Evolutionary conservation across 1,140 invertebrate species (phyloP).

Genomic region (Campoletis sonorensis): DNA sequence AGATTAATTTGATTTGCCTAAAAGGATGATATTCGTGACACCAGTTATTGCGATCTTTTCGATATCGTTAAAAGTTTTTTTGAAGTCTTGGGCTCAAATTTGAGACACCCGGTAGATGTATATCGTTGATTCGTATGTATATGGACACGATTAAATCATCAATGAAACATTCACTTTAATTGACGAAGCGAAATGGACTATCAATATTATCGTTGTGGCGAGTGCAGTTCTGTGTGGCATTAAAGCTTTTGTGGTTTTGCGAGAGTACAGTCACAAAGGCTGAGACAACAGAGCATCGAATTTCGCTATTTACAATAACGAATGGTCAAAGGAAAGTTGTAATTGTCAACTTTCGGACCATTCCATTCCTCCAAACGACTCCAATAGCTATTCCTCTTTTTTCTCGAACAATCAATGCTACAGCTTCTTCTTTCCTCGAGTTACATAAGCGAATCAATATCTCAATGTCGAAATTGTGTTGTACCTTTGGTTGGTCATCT

Average conservation of each 20-base stretch:
- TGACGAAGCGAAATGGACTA: neutral
- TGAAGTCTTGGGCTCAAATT: no score
- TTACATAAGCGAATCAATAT: neutral
- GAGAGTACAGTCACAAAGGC: neutral
- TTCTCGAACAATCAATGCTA: neutral
- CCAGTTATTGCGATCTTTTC: no score
- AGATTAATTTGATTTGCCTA: no score
- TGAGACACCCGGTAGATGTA: no score
- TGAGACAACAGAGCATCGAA: neutral
- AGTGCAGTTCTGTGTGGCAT: neutral
- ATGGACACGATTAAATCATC: neutral
- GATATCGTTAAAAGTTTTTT: no score
- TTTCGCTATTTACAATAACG: neutral
- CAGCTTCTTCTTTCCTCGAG: neutral
- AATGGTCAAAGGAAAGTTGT: no score
- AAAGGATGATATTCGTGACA: no score
- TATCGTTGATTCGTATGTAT: neutral
- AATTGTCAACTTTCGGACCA: neutral
- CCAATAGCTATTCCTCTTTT: neutral
- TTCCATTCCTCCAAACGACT: neutral
- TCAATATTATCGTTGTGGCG: neutral
- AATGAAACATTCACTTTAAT: neutral
- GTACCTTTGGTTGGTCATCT: neutral
- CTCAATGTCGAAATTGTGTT: neutral
- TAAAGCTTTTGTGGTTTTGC: constrained; percentile 19